Evolutionary conservation across 2,888 invertebrate genomes (phyloP).

Genomic region (Diaperis boleti): DNA sequence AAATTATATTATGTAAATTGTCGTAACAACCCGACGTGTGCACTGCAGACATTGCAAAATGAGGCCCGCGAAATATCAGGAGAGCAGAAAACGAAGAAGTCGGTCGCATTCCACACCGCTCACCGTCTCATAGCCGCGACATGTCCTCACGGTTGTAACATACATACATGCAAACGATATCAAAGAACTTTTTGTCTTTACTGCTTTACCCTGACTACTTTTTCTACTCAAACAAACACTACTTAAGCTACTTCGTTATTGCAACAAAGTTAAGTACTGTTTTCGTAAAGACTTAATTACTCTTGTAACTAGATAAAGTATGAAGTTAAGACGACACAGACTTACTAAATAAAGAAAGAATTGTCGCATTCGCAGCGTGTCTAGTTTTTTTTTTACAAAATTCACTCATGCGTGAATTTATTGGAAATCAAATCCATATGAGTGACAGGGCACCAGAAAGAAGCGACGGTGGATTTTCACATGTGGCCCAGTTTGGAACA

Average conservation of each 20-base stretch:
- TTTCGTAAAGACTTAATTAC: no score
- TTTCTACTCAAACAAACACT: no score
- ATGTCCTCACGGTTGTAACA: neutral
- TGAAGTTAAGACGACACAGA: no score
- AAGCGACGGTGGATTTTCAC: conserved; percentile 54
- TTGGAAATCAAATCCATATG: conserved; percentile 78
- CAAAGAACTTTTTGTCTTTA: no score
- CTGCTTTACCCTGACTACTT: no score
- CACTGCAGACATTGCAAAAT: conserved; percentile 53
- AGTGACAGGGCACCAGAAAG: conserved; percentile 69
- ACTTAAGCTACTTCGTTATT: no score
- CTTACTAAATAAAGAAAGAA: no score
- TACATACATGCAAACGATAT: neutral
- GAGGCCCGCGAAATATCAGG: conserved; percentile 57
- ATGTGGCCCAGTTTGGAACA: conserved; percentile 25
- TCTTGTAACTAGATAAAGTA: no score
- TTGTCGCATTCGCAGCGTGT: neutral
- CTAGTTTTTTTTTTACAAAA: conserved; percentile 25
- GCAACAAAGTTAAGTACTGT: no score
- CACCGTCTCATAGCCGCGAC: neutral
- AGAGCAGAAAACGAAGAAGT: conserved; percentile 40
- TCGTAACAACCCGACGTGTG: neutral
- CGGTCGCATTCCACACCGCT: conserved; percentile 30
- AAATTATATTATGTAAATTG: no score
- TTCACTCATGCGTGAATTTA: conserved; percentile 69